phyloP scores from a whole-genome alignment of 2,797 vertebrate species.

The Lindbergichthys nudifrons region DNA sequence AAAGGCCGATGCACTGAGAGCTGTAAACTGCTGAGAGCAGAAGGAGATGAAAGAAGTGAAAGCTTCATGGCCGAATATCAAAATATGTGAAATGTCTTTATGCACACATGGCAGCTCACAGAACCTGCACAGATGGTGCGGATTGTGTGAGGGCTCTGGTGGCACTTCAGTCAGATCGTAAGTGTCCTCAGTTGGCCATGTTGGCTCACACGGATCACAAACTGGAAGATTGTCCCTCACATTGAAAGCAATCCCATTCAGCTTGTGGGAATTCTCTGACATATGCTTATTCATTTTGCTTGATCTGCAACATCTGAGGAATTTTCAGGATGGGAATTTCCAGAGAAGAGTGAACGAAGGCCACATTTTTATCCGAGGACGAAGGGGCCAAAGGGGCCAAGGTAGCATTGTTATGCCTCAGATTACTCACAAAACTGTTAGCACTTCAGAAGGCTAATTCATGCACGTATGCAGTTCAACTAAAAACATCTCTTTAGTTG shows the following conservation, averaged over 20 bases:
- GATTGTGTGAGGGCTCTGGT: constrained; percentile 23
- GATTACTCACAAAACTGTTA: constrained; percentile 23
- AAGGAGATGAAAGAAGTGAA: constrained; percentile 17
- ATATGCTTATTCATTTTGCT: constrained; percentile 32
- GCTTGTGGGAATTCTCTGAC: constrained; percentile 35
- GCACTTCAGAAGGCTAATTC: constrained; percentile 26
- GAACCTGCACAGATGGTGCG: constrained; percentile 48
- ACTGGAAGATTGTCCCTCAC: constrained; percentile 10
- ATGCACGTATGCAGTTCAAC: constrained; percentile 18
- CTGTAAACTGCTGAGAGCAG: constrained; percentile 12
- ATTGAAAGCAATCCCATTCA: constrained; percentile 13
- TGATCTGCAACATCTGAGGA: constrained; percentile 27
- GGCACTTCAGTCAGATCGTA: constrained; percentile 15
- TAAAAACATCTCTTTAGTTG: neutral
- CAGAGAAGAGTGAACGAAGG: constrained; percentile 24
- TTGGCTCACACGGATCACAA: constrained; percentile 16
- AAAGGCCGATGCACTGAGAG: neutral
- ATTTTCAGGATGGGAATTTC: constrained; percentile 40
- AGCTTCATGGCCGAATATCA: constrained; percentile 8
- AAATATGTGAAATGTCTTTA: constrained; percentile 25
- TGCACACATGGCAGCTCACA: constrained; percentile 26
- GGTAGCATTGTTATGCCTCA: constrained; percentile 8
- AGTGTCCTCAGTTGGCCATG: constrained; percentile 24
- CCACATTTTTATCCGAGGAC: constrained; percentile 29
- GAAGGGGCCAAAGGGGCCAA: constrained; percentile 26